Conservation (phyloP, 2,113 vertebrate genomes). For the Sclerurus mexicanus region DNA sequence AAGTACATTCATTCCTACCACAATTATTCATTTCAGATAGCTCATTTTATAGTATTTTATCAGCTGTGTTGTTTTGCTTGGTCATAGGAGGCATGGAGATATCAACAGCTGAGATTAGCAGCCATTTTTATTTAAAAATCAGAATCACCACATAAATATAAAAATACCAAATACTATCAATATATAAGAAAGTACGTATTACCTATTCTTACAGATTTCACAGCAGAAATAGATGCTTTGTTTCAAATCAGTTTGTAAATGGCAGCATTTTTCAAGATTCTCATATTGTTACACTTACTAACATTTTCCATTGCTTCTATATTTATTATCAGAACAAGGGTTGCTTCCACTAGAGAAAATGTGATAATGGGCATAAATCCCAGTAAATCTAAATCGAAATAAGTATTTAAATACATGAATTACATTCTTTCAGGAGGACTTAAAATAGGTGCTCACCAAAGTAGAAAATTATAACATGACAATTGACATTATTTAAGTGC, state of each 20-base stretch:
- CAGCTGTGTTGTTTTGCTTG: background rate
- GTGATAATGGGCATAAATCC: background rate
- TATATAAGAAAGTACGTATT: background rate
- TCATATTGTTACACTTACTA: background rate
- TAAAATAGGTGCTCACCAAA: background rate
- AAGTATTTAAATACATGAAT: background rate
- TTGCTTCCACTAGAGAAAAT: background rate
- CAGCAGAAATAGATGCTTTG: background rate
- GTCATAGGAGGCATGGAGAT: background rate
- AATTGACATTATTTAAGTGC: background rate
- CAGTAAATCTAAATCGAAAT: background rate
- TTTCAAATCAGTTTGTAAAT: background rate
- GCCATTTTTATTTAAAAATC: background rate
- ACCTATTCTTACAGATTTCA: background rate
- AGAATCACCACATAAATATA: background rate
- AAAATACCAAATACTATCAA: background rate
- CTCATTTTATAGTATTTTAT: background rate
- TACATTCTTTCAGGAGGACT: background rate
- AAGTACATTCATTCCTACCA: background rate
- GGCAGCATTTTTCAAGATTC: background rate
- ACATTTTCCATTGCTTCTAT: background rate
- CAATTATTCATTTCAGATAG: background rate
- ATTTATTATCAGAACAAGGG: background rate
- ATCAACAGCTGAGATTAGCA: background rate
- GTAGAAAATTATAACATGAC: background rate